Percentiles rank a stretch among this genome's conserved stretches.
These are phyloP conservation scores for Brenthis daphne DNA, from an alignment of 2,888 invertebrate species.

Conservation along the genomic window DNA sequence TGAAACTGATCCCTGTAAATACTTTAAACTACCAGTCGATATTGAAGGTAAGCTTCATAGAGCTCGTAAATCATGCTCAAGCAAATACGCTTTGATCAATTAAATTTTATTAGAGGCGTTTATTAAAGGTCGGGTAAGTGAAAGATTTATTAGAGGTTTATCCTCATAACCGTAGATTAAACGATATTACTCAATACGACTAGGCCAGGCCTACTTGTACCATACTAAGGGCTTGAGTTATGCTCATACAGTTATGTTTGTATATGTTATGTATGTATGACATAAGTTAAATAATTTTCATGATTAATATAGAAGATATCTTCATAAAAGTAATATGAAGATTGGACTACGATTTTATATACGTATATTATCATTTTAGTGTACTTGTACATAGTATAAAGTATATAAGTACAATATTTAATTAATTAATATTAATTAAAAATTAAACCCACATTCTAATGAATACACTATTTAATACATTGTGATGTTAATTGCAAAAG, in stretches of 20 bases:
- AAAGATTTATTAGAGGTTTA: slow-evolving; percentile 80
- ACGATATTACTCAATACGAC: slow-evolving; percentile 66
- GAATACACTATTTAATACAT: too few relatives aligned
- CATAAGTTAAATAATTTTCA: neutral
- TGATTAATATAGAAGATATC: too few relatives aligned
- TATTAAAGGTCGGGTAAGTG: slow-evolving; percentile 75
- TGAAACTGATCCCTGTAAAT: slow-evolving; percentile 20
- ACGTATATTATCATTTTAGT: too few relatives aligned
- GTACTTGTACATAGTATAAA: too few relatives aligned
- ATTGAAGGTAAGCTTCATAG: slow-evolving; percentile 44
- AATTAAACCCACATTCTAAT: too few relatives aligned
- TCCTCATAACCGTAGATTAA: slow-evolving; percentile 76
- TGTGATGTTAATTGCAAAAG: too few relatives aligned
- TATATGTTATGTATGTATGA: neutral
- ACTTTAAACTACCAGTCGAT: slow-evolving; percentile 22
- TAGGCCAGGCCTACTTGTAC: slow-evolving; percentile 38
- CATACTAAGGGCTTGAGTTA: slow-evolving; percentile 49
- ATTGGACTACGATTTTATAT: too few relatives aligned
- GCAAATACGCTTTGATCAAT: slow-evolving; percentile 75
- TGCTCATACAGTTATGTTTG: slow-evolving; percentile 2
- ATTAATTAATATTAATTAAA: too few relatives aligned
- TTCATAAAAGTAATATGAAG: too few relatives aligned
- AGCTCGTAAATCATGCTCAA: slow-evolving; percentile 57
- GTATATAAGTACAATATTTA: too few relatives aligned
- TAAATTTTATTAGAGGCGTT: slow-evolving; percentile 77